Base-by-base conservation (phyloP, 2,113 vertebrate genomes). In the Thalassarche chlororhynchos region DNA sequence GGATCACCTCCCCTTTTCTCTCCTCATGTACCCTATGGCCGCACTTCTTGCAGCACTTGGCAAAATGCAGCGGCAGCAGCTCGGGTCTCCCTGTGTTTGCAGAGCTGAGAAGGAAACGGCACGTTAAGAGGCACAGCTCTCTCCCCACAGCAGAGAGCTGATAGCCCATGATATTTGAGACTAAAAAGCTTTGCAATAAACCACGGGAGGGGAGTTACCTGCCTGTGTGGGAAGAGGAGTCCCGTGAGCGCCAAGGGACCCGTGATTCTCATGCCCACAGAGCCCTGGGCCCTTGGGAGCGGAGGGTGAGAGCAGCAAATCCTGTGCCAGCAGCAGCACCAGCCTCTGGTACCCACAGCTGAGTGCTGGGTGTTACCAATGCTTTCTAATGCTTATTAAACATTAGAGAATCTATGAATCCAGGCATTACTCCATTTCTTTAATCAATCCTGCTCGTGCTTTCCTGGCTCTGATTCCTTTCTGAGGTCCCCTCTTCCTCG, bases 1-100 rank as follows among this genome's bases (percentile, higher is more conserved):
- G 82, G 38, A 17, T 52, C 31, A 19, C 8, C 31, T 86, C 20
- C 23, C 14, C 4, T 69, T 57, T 72, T 40, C 36, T 74, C 13
- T 54, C 40, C 9, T 26, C 0, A 0, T 12, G 6, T 42, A 21
- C 40, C 55, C 57, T 44, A 2, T 8, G 42, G 51, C 38, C 7
- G 1, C 0, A 0, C 21, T 78, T 81, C 31, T 66, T 54, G 36
- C n/a, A 54, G 46, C 31, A 9, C 44, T 34, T 65, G 47, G 62
- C 26, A 19, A 29, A 54, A 28, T 3, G 15, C 70, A 49, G 54
- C 71, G 38, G 61, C 65, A 60, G 49, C 76, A 68, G 44, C n/a
- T 80, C 1, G 0, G 9, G 7, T 52, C 42, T 65, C 34, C 29
- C 46, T 17, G 26, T 26, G 16, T 49, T 42, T 60, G 44, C 61